These are phyloP conservation scores for Leptogaster cylindrica DNA, from an alignment of 2,888 invertebrate genomes.

Conservation along the genomic window DNA sequence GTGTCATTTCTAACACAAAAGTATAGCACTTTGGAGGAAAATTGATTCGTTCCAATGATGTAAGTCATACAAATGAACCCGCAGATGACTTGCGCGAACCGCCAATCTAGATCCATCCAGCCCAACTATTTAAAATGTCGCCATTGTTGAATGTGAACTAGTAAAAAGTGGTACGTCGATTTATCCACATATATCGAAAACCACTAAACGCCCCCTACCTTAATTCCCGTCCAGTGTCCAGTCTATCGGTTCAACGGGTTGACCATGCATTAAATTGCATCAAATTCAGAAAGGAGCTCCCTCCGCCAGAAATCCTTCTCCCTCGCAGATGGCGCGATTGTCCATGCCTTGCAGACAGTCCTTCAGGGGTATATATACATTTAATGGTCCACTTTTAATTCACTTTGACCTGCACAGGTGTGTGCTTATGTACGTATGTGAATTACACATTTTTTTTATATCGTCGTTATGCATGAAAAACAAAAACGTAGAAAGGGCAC, in stretches of 20 bases:
- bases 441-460: conserved; percentile 37
- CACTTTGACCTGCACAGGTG: conserved; percentile 37
- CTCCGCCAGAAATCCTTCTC: conserved; percentile 1
- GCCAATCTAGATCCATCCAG: too few relatives aligned
- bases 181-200: too few relatives aligned
- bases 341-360: too few relatives aligned
- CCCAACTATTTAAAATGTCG: too few relatives aligned
- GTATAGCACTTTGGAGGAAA: conserved; percentile 7
- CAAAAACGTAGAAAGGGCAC: conserved; percentile 3
- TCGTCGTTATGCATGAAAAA: conserved; percentile 11
- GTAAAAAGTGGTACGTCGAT: too few relatives aligned
- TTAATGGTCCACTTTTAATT: conserved; percentile 17
- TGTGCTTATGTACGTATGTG: conserved; percentile 4
- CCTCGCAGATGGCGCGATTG: conserved; percentile 9
- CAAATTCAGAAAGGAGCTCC: conserved; percentile 3
- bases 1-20: too few relatives aligned
- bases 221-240: too few relatives aligned
- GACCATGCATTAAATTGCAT: conserved; percentile 37
- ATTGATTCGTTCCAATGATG: conserved; percentile 29
- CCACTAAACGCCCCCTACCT: too few relatives aligned
- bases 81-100: conserved; percentile 36
- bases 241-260: conserved; percentile 9
- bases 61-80: background rate
- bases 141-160: background rate
- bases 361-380: conserved; percentile 3